Evolutionary conservation across 2,113 vertebrate genomes (phyloP), one percentile per base, ranked within the genome.

Genomic region (Hymenochirus boettgeri): DNA sequence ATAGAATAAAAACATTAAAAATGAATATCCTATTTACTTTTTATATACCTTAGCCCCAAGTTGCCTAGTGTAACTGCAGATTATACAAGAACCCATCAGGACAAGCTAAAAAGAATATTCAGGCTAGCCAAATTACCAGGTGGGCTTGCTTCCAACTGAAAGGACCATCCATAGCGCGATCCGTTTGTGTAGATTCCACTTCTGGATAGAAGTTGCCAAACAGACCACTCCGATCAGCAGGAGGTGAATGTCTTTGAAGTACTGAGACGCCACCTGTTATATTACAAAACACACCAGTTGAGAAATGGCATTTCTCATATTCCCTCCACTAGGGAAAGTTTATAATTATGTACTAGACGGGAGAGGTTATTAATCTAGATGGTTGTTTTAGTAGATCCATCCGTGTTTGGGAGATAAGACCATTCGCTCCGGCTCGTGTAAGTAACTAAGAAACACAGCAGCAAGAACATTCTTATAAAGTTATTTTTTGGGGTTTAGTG

Each of bases 201-300:
- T 72, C 35, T 62, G 57, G 39, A 58, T 62, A 48, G 59, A 37
- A 17, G 59, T 15, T 5, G 71, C 58, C 31, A 69, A 42, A 47
- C 47, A 55, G 13, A 46, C 54, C 11, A 59, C 60, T n/a, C 54
- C 65, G 48, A 67, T 67, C 12, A 67, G 52, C n/a, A 62, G 23
- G 35, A 71, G n/a, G 15, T 69, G 59, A 24, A 72, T 62, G 54
- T 62, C 64, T 51, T 72, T 69, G 35, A 69, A 63, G 54, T 72
- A 72, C 45, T 69, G 55, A 2, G 46, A 51, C 23, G 71, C 65
- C 37, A 70, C 55, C 65, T 69, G 24, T 13, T 12, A 11, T 11
- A 35, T 8, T 12, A 3, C 10, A 35, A 35, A 11, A 35, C 8
- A 35, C n/a, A n/a, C n/a, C n/a, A n/a, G n/a, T n/a, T n/a, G n/a